A percentile compares a stretch with the other conserved stretches of the same genome.
phyloP scores from a whole-genome alignment of 1,140 invertebrate species.

The Penaeus japonicus region DNA sequence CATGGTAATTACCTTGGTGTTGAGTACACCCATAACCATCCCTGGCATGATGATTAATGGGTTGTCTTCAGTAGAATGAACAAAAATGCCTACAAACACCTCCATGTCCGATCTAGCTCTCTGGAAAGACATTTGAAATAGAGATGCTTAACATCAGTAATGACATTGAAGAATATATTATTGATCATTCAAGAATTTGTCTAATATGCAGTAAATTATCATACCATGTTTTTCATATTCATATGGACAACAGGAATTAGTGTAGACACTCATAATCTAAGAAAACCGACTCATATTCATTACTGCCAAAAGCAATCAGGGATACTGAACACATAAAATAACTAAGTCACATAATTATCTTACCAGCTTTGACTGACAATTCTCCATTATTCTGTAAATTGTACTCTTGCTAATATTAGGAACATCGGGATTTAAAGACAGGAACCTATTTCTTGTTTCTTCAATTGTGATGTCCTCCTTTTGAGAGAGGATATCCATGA shows the following conservation, averaged over 20 bases:
- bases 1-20: constrained; percentile 45
- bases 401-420: constrained; percentile 59
- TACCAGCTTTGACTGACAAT: constrained; percentile 58
- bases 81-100: constrained; percentile 58
- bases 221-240: too few relatives aligned
- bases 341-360: neutral
- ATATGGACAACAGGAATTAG: too few relatives aligned
- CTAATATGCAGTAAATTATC: too few relatives aligned
- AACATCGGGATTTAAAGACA: constrained; percentile 57
- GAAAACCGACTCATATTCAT: too few relatives aligned
- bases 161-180: neutral
- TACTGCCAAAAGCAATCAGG: too few relatives aligned
- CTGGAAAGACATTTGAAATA: constrained; percentile 2
- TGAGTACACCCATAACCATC: constrained; percentile 56
- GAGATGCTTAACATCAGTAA: neutral
- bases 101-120: constrained; percentile 57
- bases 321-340: too few relatives aligned
- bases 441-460: constrained; percentile 58
- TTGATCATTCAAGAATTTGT: too few relatives aligned
- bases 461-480: constrained; percentile 60
- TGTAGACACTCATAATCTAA: too few relatives aligned
- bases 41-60: constrained; percentile 50
- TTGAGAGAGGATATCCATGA: constrained; percentile 58
- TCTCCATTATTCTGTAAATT: constrained; percentile 59
- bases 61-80: constrained; percentile 51